Evolutionary conservation across 2,888 invertebrate genomes (phyloP), one percentile per base, ranked within the genome.

Genomic region (Notodonta ziczac): DNA sequence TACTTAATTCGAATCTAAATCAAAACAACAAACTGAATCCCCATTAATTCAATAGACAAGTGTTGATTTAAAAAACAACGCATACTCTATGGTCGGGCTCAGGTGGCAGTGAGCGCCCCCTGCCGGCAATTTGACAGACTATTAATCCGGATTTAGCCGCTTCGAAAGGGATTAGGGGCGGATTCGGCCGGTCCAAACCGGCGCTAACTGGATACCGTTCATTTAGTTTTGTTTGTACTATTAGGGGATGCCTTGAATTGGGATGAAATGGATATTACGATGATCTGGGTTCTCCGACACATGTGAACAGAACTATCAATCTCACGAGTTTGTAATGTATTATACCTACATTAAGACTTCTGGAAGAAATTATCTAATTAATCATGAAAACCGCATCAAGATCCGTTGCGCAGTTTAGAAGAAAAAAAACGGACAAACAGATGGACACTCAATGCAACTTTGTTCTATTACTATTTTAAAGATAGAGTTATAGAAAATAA

Each of bases 61-160:
- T 76, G 72, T 72, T 75, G 72, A 77, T 73, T 67, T 63, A 63
- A 52, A 69, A 66, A 73, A 77, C 58, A 70, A 12, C 5, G 40
- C 16, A 24, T 68, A 70, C 62, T 72, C 72, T 76, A 74, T 67
- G 58, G 57, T 67, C 70, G 76, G 85, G 67, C 87, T 79, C 92
- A 92, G 92, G 92, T 91, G 92, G 66, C 74, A 69, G 65, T 56
- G 57, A 69, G 82, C 84, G 78, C 83, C 90, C 90, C 89, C 90
- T 72, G 73, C 82, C 85, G 86, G 76, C 87, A 85, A 91, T 91
- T 90, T 91, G 91, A 91, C 91, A 90, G 91, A 93, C 93, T 87
- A 93, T 93, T 93, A 91, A 92, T 93, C 85, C 91, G 89, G 90
- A 89, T 91, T 89, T 88, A 82, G 81, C 81, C 74, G 81, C 86